phyloP scores from a whole-genome alignment of 2,888 invertebrate species.

The Pollenia labialis region DNA sequence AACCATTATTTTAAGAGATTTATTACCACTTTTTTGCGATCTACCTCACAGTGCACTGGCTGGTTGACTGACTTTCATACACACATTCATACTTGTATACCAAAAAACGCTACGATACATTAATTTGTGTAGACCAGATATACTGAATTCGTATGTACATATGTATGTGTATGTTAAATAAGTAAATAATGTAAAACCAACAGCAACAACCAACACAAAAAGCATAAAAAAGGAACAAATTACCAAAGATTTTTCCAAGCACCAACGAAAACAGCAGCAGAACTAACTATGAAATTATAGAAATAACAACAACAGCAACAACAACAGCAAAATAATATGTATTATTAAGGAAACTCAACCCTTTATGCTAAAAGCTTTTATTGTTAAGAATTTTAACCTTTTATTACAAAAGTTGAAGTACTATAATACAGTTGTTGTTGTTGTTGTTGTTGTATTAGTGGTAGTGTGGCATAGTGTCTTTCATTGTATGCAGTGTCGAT shows the following conservation, averaged over 20 bases:
- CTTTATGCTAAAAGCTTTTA: conserved; percentile 39
- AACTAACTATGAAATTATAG: conserved; percentile 8
- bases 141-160: neutral
- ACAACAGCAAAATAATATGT: conserved; percentile 3
- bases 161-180: neutral
- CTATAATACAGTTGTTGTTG: neutral
- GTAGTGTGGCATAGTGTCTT: neutral
- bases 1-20: too few species aligned
- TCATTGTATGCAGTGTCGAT: conserved; percentile 30
- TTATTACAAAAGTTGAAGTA: conserved; percentile 26
- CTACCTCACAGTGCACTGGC: too few species aligned
- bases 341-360: conserved; percentile 35
- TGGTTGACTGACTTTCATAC: too few species aligned
- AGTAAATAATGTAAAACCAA: neutral
- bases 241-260: conserved; percentile 22
- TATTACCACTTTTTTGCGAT: too few species aligned
- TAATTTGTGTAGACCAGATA: conserved; percentile 3
- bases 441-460: neutral
- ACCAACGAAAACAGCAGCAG: neutral
- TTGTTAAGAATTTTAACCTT: conserved; percentile 38
- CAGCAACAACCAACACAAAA: neutral
- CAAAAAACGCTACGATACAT: neutral
- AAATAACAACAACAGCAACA: neutral
- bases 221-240: conserved; percentile 25
- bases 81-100: too few species aligned